phyloP scores from a whole-genome alignment of 1,140 invertebrate species.

The Drosophila baimaii region DNA sequence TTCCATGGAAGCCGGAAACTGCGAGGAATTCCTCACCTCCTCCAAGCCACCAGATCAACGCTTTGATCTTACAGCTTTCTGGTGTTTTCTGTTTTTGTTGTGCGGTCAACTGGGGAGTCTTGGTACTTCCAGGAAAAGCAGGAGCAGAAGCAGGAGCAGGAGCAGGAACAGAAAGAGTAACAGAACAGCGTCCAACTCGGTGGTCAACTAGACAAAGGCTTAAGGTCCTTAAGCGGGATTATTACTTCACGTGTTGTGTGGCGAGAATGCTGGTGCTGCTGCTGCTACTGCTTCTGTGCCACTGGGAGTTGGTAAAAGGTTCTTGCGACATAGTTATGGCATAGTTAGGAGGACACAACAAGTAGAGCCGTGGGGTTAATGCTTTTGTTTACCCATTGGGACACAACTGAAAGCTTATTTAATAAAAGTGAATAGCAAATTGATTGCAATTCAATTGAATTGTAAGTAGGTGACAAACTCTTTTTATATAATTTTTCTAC shows the following conservation, averaged over 20 bases:
- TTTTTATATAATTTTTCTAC: not conserved
- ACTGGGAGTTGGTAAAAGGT: conserved; percentile 28
- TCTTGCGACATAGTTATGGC: conserved; percentile 33
- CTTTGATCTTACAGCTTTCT: conserved; percentile 50
- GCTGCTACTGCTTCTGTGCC: conserved; percentile 23
- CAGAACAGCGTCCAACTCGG: conserved; percentile 3
- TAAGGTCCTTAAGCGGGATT: conserved; percentile 58
- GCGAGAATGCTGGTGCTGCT: too few species aligned
- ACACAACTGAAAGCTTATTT: conserved; percentile 23
- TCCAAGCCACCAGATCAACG: conserved; percentile 32
- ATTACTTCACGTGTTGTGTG: conserved; percentile 55
- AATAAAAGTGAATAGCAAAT: conserved; percentile 1
- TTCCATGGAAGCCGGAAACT: conserved; percentile 38
- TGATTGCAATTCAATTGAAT: not conserved
- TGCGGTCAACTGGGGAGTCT: conserved; percentile 41
- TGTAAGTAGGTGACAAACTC: not conserved
- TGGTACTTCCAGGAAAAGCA: not conserved
- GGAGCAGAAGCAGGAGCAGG: not conserved
- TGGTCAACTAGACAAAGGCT: conserved; percentile 51
- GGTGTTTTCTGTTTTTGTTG: conserved; percentile 25
- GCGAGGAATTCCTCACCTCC: conserved; percentile 7
- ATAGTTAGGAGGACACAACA: not conserved
- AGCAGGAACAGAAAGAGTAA: not conserved
- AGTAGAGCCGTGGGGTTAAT: not conserved
- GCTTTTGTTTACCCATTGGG: conserved; percentile 7